Base-by-base conservation (phyloP, 2,888 invertebrate genomes). In the Pachymerium ferrugineum region DNA sequence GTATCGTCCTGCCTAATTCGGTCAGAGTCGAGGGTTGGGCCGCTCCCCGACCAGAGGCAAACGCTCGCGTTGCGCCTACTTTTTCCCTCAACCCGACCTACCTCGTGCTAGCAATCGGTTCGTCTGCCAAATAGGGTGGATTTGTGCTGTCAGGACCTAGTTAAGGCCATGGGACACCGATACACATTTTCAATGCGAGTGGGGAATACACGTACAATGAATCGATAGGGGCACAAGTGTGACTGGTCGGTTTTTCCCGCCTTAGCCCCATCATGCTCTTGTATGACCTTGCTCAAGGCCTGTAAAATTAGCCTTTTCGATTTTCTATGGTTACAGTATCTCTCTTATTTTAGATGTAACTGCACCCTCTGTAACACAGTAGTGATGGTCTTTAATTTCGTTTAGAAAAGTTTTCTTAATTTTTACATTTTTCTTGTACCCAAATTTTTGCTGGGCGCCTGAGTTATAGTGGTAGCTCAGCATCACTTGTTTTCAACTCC, bases 1-100 rank as follows among this genome's bases (percentile, higher is more conserved):
- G n/a, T n/a, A n/a, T n/a, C 47, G 3, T 47, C 16, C 19, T 47
- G 47, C 47, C 47, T 19, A 47, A 47, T 47, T 47, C 47, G 47
- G 47, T 47, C 47, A 47, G 47, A 47, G 47, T 22, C 47, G 47
- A 47, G 47, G n/a, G 47, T 47, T 47, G 47, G 47, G 47, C 47
- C 47, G 47, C 47, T 47, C 47, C 47, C 47, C 47, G 6, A 8
- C 19, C 47, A 14, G 6, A 16, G 47, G 16, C n/a, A n/a, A 47
- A 47, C 47, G 16, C 47, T 47, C 47, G 47, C 6, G n/a, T 47
- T 47, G 16, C 6, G 47, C 47, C 19, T 16, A n/a, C 47, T 47
- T 16, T 47, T 47, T 42, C 47, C n/a, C 16, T 14, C 47, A 47
- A 47, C 47, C 47, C 47, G 47, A 47, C 47, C 47, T 47, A 47